Percentiles rank a stretch among this genome's conserved stretches.
These are phyloP conservation scores for Drosophila fungiperda DNA, from an alignment of 2,888 invertebrate species.

Conservation along the genomic window DNA sequence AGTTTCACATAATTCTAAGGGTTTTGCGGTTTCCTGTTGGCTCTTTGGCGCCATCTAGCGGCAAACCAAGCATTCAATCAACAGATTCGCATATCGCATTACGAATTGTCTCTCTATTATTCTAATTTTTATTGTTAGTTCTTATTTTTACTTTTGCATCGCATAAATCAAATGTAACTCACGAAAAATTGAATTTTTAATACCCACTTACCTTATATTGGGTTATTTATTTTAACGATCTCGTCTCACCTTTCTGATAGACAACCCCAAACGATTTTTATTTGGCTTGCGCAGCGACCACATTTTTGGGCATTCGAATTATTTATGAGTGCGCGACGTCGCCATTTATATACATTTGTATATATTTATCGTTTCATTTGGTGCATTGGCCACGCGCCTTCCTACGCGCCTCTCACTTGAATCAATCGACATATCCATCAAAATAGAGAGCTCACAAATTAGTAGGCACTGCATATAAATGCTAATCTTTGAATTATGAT, in stretches of 20 bases:
- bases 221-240: constrained; percentile 26
- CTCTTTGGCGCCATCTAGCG: constrained; percentile 66
- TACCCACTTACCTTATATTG: constrained; percentile 34
- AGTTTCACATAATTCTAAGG: constrained; percentile 41
- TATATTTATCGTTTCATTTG: constrained; percentile 31
- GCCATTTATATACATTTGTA: constrained; percentile 11
- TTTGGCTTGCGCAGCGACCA: constrained; percentile 27
- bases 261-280: constrained; percentile 41
- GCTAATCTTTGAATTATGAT: constrained; percentile 24
- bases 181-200: constrained; percentile 23
- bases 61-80: constrained; percentile 32
- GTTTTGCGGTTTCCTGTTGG: constrained; percentile 59
- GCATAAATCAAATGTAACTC: constrained; percentile 46
- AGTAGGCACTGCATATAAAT: neutral
- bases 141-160: neutral
- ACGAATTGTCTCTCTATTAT: constrained; percentile 5
- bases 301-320: constrained; percentile 20
- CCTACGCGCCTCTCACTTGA: constrained; percentile 52
- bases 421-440: constrained; percentile 43
- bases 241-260: constrained; percentile 23
- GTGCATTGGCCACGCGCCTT: constrained; percentile 70
- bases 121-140: neutral
- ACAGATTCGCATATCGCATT: constrained; percentile 15
- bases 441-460: constrained; percentile 27
- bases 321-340: constrained; percentile 37